Conservation (phyloP, 2,113 vertebrate species). For the Rhea americana region DNA sequence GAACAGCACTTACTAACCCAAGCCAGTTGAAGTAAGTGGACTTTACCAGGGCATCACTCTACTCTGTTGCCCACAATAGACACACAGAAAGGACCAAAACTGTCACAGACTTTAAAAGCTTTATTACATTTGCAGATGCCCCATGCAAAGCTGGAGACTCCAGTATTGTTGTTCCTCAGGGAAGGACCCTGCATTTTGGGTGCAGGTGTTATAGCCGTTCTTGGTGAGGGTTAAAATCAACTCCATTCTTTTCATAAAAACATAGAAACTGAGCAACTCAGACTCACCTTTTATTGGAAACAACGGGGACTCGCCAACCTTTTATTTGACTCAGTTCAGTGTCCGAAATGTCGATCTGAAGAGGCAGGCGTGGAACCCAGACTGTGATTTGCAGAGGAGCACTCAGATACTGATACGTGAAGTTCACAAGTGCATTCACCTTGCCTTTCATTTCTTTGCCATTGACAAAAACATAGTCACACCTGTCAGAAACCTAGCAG, state of each 20-base stretch:
- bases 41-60: background rate
- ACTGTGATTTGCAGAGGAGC: slow-evolving; percentile 88
- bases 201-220: background rate
- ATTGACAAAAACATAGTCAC: slow-evolving; percentile 94
- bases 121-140: background rate
- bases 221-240: background rate
- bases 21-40: background rate
- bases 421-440: slow-evolving; percentile 87
- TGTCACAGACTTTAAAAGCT: background rate
- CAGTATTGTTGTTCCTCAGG: background rate
- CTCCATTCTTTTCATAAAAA: background rate
- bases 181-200: background rate
- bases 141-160: background rate
- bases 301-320: slow-evolving; percentile 90
- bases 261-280: background rate
- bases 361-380: slow-evolving; percentile 94
- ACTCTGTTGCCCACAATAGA: background rate
- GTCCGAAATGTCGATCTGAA: slow-evolving; percentile 95
- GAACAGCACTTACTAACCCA: background rate
- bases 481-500: slow-evolving; percentile 90
- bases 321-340: slow-evolving; percentile 96
- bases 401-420: slow-evolving; percentile 89
- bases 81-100: accelerated
- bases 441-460: slow-evolving; percentile 96
- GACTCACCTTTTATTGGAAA: slow-evolving; percentile 85